phyloP scores from a whole-genome alignment of 2,888 invertebrate species.

The Tineola bisselliella region DNA sequence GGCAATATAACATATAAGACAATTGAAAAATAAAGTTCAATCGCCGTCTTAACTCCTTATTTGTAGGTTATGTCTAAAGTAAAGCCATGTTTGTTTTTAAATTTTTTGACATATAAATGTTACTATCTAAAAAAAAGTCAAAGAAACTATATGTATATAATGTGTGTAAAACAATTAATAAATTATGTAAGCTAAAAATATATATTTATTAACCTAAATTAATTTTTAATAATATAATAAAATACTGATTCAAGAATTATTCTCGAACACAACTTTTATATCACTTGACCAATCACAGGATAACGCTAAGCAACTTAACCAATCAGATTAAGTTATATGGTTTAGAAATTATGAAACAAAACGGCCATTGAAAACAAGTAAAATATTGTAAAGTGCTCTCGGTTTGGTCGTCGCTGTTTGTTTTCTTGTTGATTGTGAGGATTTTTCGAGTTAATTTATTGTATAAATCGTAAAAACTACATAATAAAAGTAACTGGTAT shows the following conservation, averaged over 20 bases:
- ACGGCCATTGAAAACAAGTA: neutral
- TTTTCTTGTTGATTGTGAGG: neutral
- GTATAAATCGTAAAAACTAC: neutral
- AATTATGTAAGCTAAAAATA: too few relatives aligned
- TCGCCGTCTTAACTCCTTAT: too few relatives aligned
- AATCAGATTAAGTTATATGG: neutral
- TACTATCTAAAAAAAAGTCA: neutral
- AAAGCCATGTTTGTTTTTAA: neutral
- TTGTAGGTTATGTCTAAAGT: neutral
- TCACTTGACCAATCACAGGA: neutral
- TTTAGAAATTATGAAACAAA: neutral
- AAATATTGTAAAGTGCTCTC: too few relatives aligned
- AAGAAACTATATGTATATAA: too few relatives aligned
- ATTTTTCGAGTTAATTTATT: neutral
- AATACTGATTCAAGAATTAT: too few relatives aligned
- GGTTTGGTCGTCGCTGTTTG: neutral
- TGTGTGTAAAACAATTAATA: too few relatives aligned
- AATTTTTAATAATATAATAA: too few relatives aligned
- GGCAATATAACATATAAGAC: neutral
- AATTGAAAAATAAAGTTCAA: too few relatives aligned
- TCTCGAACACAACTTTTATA: too few relatives aligned
- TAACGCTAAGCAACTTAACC: neutral
- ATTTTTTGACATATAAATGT: neutral
- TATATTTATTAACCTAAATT: too few relatives aligned
- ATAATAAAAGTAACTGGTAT: neutral